A percentile compares a stretch with the other conserved stretches of the same genome.
phyloP scores from a whole-genome alignment of 2,113 vertebrate species.

The Verasper variegatus region DNA sequence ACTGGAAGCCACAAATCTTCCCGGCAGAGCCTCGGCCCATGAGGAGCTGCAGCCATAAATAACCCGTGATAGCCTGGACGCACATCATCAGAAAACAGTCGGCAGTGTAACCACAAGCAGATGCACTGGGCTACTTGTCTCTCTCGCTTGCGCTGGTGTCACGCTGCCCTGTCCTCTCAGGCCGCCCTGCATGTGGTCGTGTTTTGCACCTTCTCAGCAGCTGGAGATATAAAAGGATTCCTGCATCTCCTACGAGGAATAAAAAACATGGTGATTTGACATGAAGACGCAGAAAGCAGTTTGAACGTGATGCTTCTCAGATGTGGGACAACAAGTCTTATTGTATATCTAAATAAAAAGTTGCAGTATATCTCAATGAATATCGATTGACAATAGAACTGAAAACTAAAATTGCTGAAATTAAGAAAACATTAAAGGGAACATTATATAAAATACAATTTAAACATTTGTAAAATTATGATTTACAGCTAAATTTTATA shows the following conservation, averaged over 20 bases:
- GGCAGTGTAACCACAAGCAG: conserved; percentile 67
- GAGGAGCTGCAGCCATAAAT: conserved; percentile 43
- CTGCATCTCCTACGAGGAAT: conserved; percentile 50
- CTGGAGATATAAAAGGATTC: conserved; percentile 16
- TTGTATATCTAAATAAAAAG: no score
- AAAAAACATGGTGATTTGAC: conserved; percentile 55
- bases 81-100: conserved; percentile 50
- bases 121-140: conserved; percentile 49
- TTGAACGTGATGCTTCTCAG: conserved; percentile 20
- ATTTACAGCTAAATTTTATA: no score
- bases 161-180: conserved; percentile 20
- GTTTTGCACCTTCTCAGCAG: conserved; percentile 50
- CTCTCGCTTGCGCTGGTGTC: neutral
- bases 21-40: conserved; percentile 14
- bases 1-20: conserved; percentile 61
- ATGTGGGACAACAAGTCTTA: neutral
- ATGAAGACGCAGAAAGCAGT: neutral
- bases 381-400: neutral
- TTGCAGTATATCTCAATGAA: neutral
- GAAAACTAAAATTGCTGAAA: no score
- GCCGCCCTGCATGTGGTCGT: conserved; percentile 51
- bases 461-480: no score
- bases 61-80: conserved; percentile 34
- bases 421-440: no score
- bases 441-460: no score